Percentiles rank a stretch among this genome's conserved stretches.
phyloP scores from a whole-genome alignment of 2,888 invertebrate species.

The Synergus japonicus region DNA sequence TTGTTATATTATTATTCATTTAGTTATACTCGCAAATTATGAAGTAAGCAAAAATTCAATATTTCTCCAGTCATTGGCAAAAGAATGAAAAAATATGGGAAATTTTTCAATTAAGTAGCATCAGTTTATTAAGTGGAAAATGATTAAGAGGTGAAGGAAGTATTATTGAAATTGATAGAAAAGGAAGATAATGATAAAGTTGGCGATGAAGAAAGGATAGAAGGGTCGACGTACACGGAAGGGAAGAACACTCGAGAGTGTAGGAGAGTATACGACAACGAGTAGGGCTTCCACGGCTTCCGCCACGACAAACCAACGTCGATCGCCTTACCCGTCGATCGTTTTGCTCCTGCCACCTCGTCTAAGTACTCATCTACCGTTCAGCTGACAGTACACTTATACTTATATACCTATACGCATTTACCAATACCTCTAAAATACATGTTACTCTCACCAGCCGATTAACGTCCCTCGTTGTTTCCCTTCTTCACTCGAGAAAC shows the following conservation, averaged over 20 bases:
- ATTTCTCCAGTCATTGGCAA: neutral
- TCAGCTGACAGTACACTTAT: constrained; percentile 42
- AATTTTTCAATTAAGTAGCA: neutral
- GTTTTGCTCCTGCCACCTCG: constrained; percentile 73
- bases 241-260: constrained; percentile 47
- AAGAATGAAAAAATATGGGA: neutral
- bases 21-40: neutral
- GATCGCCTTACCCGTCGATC: constrained; percentile 76
- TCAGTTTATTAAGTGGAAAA: neutral
- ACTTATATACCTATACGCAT: constrained; percentile 32
- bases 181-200: constrained; percentile 19
- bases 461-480: constrained; percentile 38
- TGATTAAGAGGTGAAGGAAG: neutral
- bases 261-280: constrained; percentile 51
- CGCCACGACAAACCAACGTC: constrained; percentile 76
- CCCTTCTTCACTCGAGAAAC: constrained; percentile 30
- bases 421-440: constrained; percentile 32
- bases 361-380: constrained; percentile 66
- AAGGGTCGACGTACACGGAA: constrained; percentile 4
- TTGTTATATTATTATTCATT: neutral
- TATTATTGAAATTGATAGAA: neutral
- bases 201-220: neutral
- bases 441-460: constrained; percentile 39
- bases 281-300: constrained; percentile 76
- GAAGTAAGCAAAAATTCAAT: neutral